A percentile compares a stretch with the other conserved stretches of the same genome.
Evolutionary conservation across 2,113 vertebrate species (phyloP).

Genomic region (Ictidomys tridecemlineatus): DNA sequence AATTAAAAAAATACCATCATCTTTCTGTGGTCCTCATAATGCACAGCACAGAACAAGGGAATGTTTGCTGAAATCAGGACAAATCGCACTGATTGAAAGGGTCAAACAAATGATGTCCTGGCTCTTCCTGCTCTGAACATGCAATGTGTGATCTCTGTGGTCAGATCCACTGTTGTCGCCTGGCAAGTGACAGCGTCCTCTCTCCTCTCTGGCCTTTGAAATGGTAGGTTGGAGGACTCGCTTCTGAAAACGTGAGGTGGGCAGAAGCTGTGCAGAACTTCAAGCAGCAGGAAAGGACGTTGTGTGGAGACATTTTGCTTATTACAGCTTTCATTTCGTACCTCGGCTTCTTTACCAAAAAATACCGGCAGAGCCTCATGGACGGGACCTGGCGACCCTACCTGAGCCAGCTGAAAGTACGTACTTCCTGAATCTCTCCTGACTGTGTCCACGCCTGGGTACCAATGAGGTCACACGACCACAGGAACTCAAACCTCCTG

Average conservation of each 20-base stretch:
- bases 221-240: slow-evolving; percentile 93
- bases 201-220: not conserved
- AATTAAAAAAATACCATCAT: not conserved
- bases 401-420: slow-evolving; percentile 92
- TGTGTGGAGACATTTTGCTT: slow-evolving; percentile 96
- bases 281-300: slow-evolving; percentile 91
- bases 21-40: accelerated
- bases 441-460: not conserved
- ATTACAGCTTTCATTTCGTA: slow-evolving; percentile 96
- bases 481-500: not conserved
- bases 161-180: accelerated
- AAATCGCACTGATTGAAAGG: not conserved
- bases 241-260: slow-evolving; percentile 96
- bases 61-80: accelerated
- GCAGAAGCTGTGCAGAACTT: slow-evolving; percentile 92
- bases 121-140: accelerated
- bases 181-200: accelerated
- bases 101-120: not conserved
- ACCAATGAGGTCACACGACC: not conserved
- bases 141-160: accelerated
- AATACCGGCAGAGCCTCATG: slow-evolving; percentile 94
- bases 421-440: not conserved
- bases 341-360: slow-evolving; percentile 96
- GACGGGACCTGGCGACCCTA: slow-evolving; percentile 93
- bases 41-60: not conserved